phyloP scores from a whole-genome alignment of 1,140 invertebrate genomes.

The Luehdorfia chinensis region DNA sequence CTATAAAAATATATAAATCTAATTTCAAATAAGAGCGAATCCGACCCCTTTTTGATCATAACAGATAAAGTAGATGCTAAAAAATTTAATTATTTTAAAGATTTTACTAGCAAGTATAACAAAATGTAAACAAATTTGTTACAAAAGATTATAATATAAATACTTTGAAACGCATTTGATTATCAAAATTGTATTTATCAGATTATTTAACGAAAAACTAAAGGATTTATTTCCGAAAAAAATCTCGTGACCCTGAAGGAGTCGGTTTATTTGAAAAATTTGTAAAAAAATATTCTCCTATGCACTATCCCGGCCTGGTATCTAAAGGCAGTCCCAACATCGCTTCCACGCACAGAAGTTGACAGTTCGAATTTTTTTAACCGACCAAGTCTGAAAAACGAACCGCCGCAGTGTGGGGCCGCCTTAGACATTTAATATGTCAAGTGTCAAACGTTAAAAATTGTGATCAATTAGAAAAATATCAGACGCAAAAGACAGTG shows the following conservation, averaged over 20 bases:
- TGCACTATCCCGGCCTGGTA: slow-evolving; percentile 49
- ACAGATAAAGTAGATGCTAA: too few relatives aligned
- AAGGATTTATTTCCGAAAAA: too few relatives aligned
- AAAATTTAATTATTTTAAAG: too few relatives aligned
- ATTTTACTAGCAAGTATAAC: too few relatives aligned
- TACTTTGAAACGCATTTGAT: too few relatives aligned
- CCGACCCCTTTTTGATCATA: slow-evolving; percentile 35
- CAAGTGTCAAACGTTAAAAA: slow-evolving; percentile 8
- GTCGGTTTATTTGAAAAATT: slow-evolving; percentile 45
- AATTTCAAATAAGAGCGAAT: slow-evolving; percentile 61
- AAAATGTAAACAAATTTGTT: too few relatives aligned
- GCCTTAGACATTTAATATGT: slow-evolving; percentile 6
- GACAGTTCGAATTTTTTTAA: slow-evolving; percentile 15
- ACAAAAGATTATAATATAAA: too few relatives aligned
- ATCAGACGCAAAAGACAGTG: slow-evolving; percentile 42
- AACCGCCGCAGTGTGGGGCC: slow-evolving; percentile 10
- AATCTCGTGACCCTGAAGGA: slow-evolving; percentile 17
- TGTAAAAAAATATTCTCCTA: slow-evolving; percentile 64
- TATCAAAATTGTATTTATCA: too few relatives aligned
- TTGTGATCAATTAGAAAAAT: slow-evolving; percentile 29
- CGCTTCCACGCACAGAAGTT: neutral
- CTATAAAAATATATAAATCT: slow-evolving; percentile 75
- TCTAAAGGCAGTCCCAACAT: slow-evolving; percentile 20
- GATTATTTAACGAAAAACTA: too few relatives aligned
- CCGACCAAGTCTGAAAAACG: slow-evolving; percentile 20